These are phyloP conservation scores for Tachina grossa DNA, from an alignment of 2,888 invertebrate genomes.

Conservation along the genomic window DNA sequence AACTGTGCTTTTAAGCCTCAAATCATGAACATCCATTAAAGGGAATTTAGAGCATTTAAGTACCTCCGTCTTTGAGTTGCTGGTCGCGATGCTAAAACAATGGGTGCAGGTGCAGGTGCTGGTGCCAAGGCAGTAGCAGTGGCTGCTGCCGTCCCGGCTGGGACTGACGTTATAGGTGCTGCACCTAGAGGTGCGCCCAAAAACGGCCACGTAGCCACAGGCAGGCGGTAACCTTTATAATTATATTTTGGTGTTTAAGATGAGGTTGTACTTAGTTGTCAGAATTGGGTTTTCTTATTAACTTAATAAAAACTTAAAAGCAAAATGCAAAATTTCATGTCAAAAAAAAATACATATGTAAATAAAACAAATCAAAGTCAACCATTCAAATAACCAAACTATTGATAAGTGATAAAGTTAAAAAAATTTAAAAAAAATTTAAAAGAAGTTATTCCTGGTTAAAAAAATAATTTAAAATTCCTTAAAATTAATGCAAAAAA, in stretches of 20 bases:
- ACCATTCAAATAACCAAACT: background rate
- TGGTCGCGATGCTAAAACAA: slow-evolving; percentile 89
- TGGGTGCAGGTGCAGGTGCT: slow-evolving; percentile 84
- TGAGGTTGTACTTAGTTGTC: background rate
- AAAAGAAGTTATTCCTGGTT: background rate
- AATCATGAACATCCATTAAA: slow-evolving; percentile 38
- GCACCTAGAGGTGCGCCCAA: slow-evolving; percentile 84
- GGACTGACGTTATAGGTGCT: slow-evolving; percentile 85
- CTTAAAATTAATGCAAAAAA: background rate
- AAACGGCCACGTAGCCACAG: slow-evolving; percentile 89
- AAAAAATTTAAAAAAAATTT: background rate
- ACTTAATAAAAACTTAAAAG: background rate
- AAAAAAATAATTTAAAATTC: background rate
- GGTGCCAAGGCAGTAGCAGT: slow-evolving; percentile 76
- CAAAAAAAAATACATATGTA: background rate
- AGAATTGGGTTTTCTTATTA: background rate
- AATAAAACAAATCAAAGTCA: background rate
- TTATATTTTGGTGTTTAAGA: slow-evolving; percentile 33
- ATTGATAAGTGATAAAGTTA: background rate
- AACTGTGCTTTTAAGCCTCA: slow-evolving; percentile 80
- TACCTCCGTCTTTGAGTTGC: slow-evolving; percentile 90
- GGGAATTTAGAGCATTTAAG: slow-evolving; percentile 73
- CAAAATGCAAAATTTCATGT: background rate
- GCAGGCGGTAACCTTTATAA: slow-evolving; percentile 88
- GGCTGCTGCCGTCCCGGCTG: slow-evolving; percentile 81